Evolutionary conservation across 1,140 invertebrate genomes (phyloP).

Genomic region (Megalopta genalis): DNA sequence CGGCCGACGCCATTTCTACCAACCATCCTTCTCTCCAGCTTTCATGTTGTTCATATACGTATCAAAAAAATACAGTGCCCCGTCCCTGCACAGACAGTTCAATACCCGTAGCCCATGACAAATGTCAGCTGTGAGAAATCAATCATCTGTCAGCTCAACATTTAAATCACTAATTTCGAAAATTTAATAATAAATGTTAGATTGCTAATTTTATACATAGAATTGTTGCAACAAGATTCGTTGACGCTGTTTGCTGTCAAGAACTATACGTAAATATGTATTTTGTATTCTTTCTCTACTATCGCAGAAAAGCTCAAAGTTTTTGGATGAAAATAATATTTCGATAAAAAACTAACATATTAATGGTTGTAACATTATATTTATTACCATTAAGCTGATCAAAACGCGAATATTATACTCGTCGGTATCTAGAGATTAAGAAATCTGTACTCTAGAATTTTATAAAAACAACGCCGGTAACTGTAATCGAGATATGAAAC

Average conservation of each 20-base stretch:
- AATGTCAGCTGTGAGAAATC: background rate
- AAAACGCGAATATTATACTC: background rate
- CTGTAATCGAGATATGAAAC: background rate
- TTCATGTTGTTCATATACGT: constrained; percentile 1
- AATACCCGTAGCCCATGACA: background rate
- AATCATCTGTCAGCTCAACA: background rate
- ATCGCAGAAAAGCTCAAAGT: background rate
- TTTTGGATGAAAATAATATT: background rate
- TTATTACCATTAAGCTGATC: background rate
- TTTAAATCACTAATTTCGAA: background rate
- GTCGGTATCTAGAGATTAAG: background rate
- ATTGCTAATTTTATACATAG: background rate
- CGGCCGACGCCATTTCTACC: constrained; percentile 33
- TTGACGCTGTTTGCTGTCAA: background rate
- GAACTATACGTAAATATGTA: too few species aligned
- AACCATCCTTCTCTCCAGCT: constrained; percentile 17
- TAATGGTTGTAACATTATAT: background rate
- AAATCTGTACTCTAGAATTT: background rate
- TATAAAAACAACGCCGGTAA: constrained; percentile 8
- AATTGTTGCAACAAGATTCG: background rate
- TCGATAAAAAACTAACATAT: background rate
- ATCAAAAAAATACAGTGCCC: background rate
- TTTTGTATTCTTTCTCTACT: too few species aligned
- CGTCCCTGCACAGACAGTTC: background rate
- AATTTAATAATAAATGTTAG: background rate